phyloP scores from a whole-genome alignment of 1,140 invertebrate genomes.

The Pachyrhynchus sulphureomaculatus region DNA sequence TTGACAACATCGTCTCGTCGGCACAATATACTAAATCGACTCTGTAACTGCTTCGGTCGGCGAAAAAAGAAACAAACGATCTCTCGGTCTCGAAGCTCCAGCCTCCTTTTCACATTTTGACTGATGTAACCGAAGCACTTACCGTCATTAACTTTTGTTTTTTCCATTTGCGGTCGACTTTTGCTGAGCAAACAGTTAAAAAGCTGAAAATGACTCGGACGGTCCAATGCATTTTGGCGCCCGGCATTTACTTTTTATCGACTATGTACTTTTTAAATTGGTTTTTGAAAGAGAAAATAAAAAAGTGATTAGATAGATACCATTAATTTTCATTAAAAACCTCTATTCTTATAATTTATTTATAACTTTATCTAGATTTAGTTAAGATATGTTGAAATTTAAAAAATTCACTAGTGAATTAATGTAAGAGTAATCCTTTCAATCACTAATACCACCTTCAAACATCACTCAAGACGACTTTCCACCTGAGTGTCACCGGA shows the following conservation, averaged over 20 bases:
- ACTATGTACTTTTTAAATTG: not conserved
- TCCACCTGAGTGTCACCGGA: too few species aligned
- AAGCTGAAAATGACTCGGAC: not conserved
- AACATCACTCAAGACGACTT: too few species aligned
- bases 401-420: too few species aligned
- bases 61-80: conserved; percentile 11
- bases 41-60: conserved; percentile 2
- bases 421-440: too few species aligned
- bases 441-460: too few species aligned
- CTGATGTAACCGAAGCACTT: conserved; percentile 23
- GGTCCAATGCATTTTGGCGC: not conserved
- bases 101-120: conserved; percentile 20
- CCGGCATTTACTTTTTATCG: not conserved
- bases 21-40: conserved; percentile 2
- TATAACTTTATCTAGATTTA: too few species aligned
- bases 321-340: too few species aligned
- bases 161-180: conserved; percentile 1
- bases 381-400: too few species aligned
- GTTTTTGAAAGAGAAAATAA: too few species aligned
- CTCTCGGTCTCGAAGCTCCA: not conserved
- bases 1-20: too few species aligned
- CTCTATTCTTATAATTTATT: too few species aligned
- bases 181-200: conserved; percentile 25
- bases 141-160: conserved; percentile 26
- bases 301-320: too few species aligned